These are phyloP conservation scores for Aphrophora alni DNA, from an alignment of 2,888 invertebrate species.

Conservation along the genomic window DNA sequence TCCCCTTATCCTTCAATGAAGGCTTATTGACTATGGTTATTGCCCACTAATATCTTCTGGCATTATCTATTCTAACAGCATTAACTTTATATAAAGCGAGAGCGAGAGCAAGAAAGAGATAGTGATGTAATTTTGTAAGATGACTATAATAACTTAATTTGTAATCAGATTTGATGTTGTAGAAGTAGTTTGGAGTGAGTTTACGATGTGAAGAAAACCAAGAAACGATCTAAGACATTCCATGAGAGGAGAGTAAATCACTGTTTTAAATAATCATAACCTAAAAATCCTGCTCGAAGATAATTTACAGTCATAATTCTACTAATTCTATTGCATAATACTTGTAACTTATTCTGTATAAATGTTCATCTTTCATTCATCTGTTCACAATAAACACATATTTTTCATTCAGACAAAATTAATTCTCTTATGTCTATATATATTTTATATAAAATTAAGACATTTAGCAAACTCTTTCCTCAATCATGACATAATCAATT, in stretches of 20 bases:
- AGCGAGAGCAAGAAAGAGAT: neutral
- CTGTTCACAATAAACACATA: no score
- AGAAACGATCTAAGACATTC: neutral
- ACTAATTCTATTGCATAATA: neutral
- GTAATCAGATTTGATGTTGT: neutral
- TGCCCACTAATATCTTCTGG: neutral
- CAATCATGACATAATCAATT: no score
- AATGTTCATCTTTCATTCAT: no score
- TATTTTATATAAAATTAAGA: no score
- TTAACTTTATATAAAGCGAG: neutral
- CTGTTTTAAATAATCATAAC: neutral
- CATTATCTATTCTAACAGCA: neutral
- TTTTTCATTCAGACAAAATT: no score
- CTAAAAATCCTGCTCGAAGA: neutral
- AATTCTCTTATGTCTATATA: no score
- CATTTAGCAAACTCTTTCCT: no score
- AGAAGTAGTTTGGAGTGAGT: neutral
- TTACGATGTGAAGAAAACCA: neutral
- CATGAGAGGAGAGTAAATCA: neutral
- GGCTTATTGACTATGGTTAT: constrained; percentile 1
- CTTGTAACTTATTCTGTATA: no score
- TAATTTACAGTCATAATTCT: neutral
- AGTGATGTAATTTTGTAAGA: neutral
- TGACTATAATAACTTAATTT: neutral
- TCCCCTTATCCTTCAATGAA: neutral